Evolutionary conservation across 2,888 invertebrate genomes (phyloP).

Genomic region (Danaus chrysippus): DNA sequence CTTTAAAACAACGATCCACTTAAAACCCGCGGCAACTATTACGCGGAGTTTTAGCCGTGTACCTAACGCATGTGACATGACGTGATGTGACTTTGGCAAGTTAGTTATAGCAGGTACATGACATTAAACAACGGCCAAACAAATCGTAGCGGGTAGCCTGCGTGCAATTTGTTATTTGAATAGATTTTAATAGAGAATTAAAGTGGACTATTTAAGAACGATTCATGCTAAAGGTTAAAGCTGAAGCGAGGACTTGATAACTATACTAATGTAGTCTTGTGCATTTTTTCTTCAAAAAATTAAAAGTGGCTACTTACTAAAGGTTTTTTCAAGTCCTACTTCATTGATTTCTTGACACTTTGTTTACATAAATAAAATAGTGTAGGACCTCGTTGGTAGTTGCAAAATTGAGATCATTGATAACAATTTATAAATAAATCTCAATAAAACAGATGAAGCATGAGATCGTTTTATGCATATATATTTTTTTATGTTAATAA

Average conservation of each 20-base stretch:
- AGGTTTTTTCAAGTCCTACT: slow-evolving; percentile 50
- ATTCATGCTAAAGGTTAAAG: slow-evolving; percentile 67
- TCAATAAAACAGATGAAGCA: slow-evolving; percentile 66
- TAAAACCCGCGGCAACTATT: slow-evolving; percentile 41
- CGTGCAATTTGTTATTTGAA: slow-evolving; percentile 64
- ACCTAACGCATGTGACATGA: slow-evolving; percentile 31
- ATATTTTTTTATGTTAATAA: slow-evolving; percentile 64
- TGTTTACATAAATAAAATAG: slow-evolving; percentile 43
- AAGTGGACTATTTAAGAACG: slow-evolving; percentile 62
- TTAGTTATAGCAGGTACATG: slow-evolving; percentile 71
- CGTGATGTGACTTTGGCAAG: slow-evolving; percentile 51
- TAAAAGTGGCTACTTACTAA: slow-evolving; percentile 4
- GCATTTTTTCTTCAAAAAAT: not conserved
- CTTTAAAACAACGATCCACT: slow-evolving; percentile 50
- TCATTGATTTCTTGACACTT: slow-evolving; percentile 43
- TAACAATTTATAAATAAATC: slow-evolving; percentile 45
- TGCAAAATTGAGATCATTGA: slow-evolving; percentile 49
- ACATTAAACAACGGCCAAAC: slow-evolving; percentile 45
- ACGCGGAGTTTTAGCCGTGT: slow-evolving; percentile 36
- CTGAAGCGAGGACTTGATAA: slow-evolving; percentile 56
- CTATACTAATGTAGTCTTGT: slow-evolving; percentile 1
- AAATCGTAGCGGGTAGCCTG: slow-evolving; percentile 51
- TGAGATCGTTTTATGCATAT: slow-evolving; percentile 41
- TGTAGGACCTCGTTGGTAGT: slow-evolving; percentile 29
- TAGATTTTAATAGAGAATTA: slow-evolving; percentile 49